Base-by-base conservation (phyloP, 2,797 vertebrate species). In the Oryzias dopingdopingensis region DNA sequence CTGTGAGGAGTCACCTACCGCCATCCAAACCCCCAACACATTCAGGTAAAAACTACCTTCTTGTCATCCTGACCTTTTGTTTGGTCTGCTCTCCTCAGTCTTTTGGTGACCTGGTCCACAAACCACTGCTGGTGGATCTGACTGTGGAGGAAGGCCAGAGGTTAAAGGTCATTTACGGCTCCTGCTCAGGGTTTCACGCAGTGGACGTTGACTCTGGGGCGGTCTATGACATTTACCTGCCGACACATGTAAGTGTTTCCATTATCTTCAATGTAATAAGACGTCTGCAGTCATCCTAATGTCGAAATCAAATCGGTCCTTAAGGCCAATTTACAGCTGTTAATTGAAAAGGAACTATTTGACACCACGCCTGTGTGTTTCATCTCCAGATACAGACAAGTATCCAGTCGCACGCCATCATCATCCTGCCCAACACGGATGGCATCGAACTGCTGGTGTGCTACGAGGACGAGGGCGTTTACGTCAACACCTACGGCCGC, bases 101-200 rank as follows among this genome's bases (percentile, higher is more conserved):
- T 17, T 96, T 96, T 0, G 93, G 94, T 1, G 94, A 96, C 81
- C 88, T 96, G 67, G 94, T 93, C 20, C 95, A 96, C 81, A 94
- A 93, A 69, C 95, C 95, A 4, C 89, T 94, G 83, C 87, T 96
- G 76, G 95, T 96, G 0, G 95, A 96, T 88, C 86, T 96, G 57
- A 96, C 95, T 0, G 95, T 96, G n/a, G 95, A 96, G 82, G 94
- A 96, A 61, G 95, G 95, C 10, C 95, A 96, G 80, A 92, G 95
- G 77, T 88, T 96, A 77, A 96, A 96, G 84, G 95, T 96, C 70
- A 95, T 96, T 88, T 96, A 96, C 0, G 95, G 95, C 54, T 96
- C 95, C 1, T 90, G 76, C n/a, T 92, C 92, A 1, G 95, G 95
- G 45, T 96, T 96, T 85, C 95, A 96, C 2, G 95, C 95, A 0